phyloP scores from a whole-genome alignment of 2,797 vertebrate species.

The Gila robusta region DNA sequence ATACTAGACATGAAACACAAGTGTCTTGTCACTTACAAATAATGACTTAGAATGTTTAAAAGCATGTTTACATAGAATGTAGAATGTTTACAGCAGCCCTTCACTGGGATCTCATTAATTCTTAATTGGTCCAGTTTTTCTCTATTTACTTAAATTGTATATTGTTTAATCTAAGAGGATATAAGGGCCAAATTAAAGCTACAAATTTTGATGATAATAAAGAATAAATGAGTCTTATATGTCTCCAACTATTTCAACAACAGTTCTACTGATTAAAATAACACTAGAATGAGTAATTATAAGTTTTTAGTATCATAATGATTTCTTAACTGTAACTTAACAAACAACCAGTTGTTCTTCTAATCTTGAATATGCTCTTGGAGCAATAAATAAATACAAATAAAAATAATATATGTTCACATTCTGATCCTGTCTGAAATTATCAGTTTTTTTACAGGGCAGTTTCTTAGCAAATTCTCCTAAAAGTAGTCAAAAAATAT shows the following conservation, averaged over 20 bases:
- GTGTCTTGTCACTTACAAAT: slow-evolving; percentile 51
- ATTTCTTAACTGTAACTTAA: not conserved
- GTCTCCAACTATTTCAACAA: slow-evolving; percentile 28
- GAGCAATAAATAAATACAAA: not conserved
- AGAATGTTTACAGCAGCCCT: slow-evolving; percentile 25
- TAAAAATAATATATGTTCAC: no score
- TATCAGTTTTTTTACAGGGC: no score
- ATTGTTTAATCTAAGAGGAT: not conserved
- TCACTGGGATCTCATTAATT: slow-evolving; percentile 60
- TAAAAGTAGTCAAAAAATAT: no score
- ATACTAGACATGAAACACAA: slow-evolving; percentile 50
- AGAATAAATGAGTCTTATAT: slow-evolving; percentile 2
- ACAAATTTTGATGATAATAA: slow-evolving; percentile 1
- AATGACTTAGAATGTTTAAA: slow-evolving; percentile 41
- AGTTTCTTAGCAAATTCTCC: not conserved
- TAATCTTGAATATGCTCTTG: not conserved
- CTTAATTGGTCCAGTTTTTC: slow-evolving; percentile 59
- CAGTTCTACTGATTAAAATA: slow-evolving; percentile 44
- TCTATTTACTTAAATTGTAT: slow-evolving; percentile 48
- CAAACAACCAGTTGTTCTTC: not conserved
- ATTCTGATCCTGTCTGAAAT: not conserved
- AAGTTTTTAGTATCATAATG: not conserved
- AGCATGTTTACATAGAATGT: not conserved
- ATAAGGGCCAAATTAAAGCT: slow-evolving; percentile 6
- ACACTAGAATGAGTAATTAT: slow-evolving; percentile 27